A percentile compares a stretch with the other conserved stretches of the same genome.
Evolutionary conservation across 92 coral and sea anemone genomes (phyloP).

Genomic region (Actinernus sp.): DNA sequence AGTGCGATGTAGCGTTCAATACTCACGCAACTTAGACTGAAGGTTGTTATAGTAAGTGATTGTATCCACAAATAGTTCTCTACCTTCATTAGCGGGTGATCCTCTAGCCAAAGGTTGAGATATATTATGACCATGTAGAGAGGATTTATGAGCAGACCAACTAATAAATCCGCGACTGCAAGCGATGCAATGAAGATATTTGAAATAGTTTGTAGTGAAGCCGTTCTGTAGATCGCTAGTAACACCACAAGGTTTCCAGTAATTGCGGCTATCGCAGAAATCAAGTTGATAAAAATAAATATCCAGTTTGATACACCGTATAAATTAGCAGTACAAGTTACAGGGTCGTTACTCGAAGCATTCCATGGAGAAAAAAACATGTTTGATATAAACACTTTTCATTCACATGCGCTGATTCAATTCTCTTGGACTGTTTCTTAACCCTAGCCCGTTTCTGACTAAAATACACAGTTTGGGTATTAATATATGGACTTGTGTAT

Average conservation of each 20-base stretch:
- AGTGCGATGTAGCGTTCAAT: conserved; percentile 37
- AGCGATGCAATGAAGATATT: conserved; percentile 60
- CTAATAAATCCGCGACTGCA: conserved; percentile 52
- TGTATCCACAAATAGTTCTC: conserved; percentile 54
- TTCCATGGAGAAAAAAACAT: too few relatives aligned
- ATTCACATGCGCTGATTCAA: too few relatives aligned
- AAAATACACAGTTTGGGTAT: too few relatives aligned
- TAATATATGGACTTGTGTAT: too few relatives aligned
- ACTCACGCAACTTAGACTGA: conserved; percentile 21
- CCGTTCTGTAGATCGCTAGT: conserved; percentile 23
- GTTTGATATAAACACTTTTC: too few relatives aligned
- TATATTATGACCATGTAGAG: conserved; percentile 24
- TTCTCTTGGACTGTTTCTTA: too few relatives aligned
- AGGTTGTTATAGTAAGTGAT: conserved; percentile 31
- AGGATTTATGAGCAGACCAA: conserved; percentile 60
- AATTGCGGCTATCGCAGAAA: conserved; percentile 6
- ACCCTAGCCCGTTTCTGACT: too few relatives aligned
- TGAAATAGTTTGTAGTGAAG: conserved; percentile 29
- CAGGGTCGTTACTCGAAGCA: too few relatives aligned
- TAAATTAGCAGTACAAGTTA: conserved; percentile 12
- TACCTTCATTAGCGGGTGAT: conserved; percentile 8
- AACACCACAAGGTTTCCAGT: conserved; percentile 42
- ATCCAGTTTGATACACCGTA: neutral
- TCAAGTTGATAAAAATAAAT: neutral
- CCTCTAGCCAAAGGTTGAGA: conserved; percentile 25